Evolutionary conservation across 30 jellyfish, hydroid and myxozoan species (phyloP).

Genomic region (Sanderia malayensis): DNA sequence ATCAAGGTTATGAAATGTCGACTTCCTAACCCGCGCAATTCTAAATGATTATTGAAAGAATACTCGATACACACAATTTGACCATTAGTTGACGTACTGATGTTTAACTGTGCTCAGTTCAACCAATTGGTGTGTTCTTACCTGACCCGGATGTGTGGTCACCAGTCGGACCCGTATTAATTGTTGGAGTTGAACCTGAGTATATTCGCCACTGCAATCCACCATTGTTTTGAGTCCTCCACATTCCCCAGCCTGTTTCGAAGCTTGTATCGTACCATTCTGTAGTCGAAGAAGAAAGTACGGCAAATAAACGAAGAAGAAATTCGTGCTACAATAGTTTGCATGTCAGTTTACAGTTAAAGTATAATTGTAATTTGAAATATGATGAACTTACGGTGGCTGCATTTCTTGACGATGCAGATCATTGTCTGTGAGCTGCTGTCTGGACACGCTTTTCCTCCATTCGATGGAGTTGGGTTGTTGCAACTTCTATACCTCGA

Average conservation of each 20-base stretch:
- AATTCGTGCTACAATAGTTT: neutral
- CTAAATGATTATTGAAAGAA: no score
- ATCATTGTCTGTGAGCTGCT: conserved; percentile 35
- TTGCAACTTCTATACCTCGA: conserved; percentile 56
- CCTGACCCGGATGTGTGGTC: conserved; percentile 79
- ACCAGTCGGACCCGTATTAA: conserved; percentile 71
- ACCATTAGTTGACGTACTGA: no score
- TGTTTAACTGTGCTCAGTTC: no score
- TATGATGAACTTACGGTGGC: conserved; percentile 31
- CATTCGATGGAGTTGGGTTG: conserved; percentile 63
- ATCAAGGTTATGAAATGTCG: no score
- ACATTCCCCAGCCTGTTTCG: conserved; percentile 75
- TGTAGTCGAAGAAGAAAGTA: neutral
- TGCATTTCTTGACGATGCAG: conserved; percentile 64
- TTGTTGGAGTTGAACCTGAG: conserved; percentile 43
- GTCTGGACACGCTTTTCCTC: conserved; percentile 61
- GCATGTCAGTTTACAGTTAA: neutral
- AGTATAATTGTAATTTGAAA: neutral
- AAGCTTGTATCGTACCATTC: conserved; percentile 77
- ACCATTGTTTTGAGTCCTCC: conserved; percentile 59
- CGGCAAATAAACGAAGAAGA: neutral
- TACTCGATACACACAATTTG: no score
- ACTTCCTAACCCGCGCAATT: no score
- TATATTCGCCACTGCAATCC: conserved; percentile 51
- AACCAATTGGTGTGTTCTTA: no score